Evolutionary conservation across 2,888 invertebrate genomes (phyloP).

Genomic region (Cordilura impudica): DNA sequence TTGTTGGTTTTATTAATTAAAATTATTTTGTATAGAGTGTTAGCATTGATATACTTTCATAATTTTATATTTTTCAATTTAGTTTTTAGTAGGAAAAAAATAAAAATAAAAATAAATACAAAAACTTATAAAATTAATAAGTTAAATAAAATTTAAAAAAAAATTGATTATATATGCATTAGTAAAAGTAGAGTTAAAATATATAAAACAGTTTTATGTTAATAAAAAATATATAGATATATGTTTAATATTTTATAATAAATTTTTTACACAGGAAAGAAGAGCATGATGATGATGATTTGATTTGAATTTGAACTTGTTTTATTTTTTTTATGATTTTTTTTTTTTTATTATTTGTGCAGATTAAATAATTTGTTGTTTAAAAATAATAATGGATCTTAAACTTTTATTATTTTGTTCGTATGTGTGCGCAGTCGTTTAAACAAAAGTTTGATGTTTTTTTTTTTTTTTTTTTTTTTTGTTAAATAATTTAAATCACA

Average conservation of each 20-base stretch:
- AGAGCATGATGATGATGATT: constrained; percentile 47
- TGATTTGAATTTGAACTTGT: constrained; percentile 58
- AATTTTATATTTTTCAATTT: constrained; percentile 18
- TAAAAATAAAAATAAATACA: constrained; percentile 52
- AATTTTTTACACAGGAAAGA: constrained; percentile 52
- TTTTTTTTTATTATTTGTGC: constrained; percentile 43
- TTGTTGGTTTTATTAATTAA: constrained; percentile 25
- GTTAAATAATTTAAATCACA: constrained; percentile 52
- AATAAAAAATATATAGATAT: constrained; percentile 12
- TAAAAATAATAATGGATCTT: not conserved
- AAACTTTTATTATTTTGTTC: constrained; percentile 9
- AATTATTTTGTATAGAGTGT: constrained; percentile 49
- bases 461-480: constrained; percentile 23
- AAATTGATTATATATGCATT: constrained; percentile 6
- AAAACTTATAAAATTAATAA: constrained; percentile 52
- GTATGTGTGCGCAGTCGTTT: constrained; percentile 59
- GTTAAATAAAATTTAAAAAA: constrained; percentile 52
- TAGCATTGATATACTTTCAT: constrained; percentile 43
- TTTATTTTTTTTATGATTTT: constrained; percentile 40
- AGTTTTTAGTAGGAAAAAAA: constrained; percentile 57
- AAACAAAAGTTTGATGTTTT: constrained; percentile 14
- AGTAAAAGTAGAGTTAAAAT: constrained; percentile 35
- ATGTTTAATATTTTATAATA: constrained; percentile 6
- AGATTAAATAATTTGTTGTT: constrained; percentile 24
- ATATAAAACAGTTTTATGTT: constrained; percentile 19